Conservation (phyloP, 1,140 invertebrate genomes). For the Papilio glaucus region DNA sequence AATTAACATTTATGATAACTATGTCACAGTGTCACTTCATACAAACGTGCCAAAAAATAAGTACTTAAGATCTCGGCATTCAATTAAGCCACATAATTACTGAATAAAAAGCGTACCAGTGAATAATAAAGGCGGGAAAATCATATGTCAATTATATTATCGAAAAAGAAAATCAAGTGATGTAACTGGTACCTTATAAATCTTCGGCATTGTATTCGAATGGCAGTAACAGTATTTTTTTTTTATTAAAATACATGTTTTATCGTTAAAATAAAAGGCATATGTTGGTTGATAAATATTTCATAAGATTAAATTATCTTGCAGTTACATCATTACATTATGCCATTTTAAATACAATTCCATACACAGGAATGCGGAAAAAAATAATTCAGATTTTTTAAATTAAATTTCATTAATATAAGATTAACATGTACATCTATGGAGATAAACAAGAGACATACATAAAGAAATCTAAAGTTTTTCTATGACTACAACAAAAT, state of each 20-base stretch:
- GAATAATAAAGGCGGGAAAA: not conserved
- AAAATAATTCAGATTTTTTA: not conserved
- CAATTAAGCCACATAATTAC: not conserved
- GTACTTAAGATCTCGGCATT: not conserved
- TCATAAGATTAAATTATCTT: not conserved
- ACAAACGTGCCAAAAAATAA: not conserved
- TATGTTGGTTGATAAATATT: not conserved
- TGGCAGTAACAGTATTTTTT: not conserved
- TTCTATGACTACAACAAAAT: too few species aligned
- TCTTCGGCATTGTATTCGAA: not conserved
- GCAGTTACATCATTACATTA: not conserved
- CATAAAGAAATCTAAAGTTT: too few species aligned
- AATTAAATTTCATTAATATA: too few species aligned
- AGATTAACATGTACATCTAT: too few species aligned
- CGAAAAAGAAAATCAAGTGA: not conserved
- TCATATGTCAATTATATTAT: not conserved
- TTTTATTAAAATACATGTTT: not conserved
- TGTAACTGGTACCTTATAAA: not conserved
- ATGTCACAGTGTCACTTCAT: not conserved
- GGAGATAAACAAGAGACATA: too few species aligned
- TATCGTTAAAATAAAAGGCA: not conserved
- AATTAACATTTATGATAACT: not conserved
- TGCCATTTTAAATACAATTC: not conserved
- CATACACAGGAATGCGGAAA: not conserved
- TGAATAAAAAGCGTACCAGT: not conserved